Percentiles rank a stretch among this genome's conserved stretches.
Conservation (phyloP, 2,113 vertebrate species). For the Dasyprocta punctata region DNA sequence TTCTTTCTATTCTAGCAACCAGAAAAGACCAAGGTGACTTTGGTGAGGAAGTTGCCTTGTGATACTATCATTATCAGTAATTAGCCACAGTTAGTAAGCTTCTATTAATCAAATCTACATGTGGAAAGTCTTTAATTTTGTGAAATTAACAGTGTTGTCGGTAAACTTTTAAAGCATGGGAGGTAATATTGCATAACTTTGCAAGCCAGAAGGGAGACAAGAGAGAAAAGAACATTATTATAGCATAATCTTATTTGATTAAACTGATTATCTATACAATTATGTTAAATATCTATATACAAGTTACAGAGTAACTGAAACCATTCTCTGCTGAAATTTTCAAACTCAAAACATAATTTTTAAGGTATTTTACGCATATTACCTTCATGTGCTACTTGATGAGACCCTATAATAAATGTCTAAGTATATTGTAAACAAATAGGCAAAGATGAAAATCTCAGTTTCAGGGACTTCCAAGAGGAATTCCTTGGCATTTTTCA, state of each 20-base stretch:
- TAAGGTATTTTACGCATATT: neutral
- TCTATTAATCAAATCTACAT: conserved; percentile 83
- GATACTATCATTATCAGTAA: conserved; percentile 80
- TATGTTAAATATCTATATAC: neutral
- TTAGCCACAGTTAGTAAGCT: conserved; percentile 82
- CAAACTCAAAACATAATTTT: neutral
- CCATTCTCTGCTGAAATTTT: neutral
- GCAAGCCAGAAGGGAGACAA: neutral
- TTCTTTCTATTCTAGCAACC: conserved; percentile 56
- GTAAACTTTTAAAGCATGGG: conserved; percentile 51
- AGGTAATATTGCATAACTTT: conserved; percentile 25
- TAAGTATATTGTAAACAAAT: neutral
- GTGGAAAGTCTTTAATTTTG: conserved; percentile 77
- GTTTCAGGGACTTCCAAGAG: neutral
- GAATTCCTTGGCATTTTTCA: neutral
- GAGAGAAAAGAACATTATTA: neutral
- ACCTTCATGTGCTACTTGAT: neutral
- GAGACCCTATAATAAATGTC: neutral
- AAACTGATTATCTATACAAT: neutral
- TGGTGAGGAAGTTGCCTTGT: conserved; percentile 73
- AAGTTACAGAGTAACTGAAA: neutral
- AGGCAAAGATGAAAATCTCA: neutral
- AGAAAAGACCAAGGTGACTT: conserved; percentile 81
- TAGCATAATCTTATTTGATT: conserved; percentile 12
- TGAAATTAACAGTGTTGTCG: conserved; percentile 66